A percentile compares a stretch with the other conserved stretches of the same genome.
phyloP scores from a whole-genome alignment of 2,113 vertebrate species.

The Melanocharis versteri region DNA sequence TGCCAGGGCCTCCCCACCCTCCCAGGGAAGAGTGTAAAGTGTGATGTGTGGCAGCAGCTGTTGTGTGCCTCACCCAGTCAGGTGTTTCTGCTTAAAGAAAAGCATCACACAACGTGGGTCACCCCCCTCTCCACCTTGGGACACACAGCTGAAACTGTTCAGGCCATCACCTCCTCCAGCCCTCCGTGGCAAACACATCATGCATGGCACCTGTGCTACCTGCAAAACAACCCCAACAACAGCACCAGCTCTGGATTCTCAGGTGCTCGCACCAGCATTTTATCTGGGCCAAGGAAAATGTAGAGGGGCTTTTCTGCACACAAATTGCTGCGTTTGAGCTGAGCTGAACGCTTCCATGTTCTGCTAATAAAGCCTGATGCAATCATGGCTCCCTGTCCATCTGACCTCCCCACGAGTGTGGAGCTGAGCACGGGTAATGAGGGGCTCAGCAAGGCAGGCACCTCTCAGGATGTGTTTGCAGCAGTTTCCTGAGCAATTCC shows the following conservation, averaged over 20 bases:
- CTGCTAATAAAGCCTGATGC: not conserved
- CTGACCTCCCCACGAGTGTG: not conserved
- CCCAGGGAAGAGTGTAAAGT: too few species aligned
- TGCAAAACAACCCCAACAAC: not conserved
- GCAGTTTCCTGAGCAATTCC: not conserved
- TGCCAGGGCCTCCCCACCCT: accelerated
- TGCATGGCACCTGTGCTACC: not conserved
- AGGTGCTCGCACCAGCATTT: not conserved
- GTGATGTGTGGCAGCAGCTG: accelerated
- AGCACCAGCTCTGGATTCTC: not conserved
- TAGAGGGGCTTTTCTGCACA: not conserved
- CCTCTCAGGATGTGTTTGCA: not conserved
- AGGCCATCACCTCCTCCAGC: not conserved
- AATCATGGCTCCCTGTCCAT: not conserved
- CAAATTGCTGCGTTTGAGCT: not conserved
- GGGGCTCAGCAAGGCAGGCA: accelerated
- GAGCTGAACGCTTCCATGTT: not conserved
- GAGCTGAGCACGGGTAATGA: not conserved
- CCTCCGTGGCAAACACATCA: not conserved
- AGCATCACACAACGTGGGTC: not conserved
- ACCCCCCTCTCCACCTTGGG: not conserved
- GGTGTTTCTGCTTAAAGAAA: not conserved
- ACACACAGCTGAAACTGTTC: not conserved
- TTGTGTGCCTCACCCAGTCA: not conserved
- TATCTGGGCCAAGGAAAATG: not conserved